These are phyloP conservation scores for Lontra canadensis DNA, from an alignment of 2,113 vertebrate species.

Conservation along the genomic window DNA sequence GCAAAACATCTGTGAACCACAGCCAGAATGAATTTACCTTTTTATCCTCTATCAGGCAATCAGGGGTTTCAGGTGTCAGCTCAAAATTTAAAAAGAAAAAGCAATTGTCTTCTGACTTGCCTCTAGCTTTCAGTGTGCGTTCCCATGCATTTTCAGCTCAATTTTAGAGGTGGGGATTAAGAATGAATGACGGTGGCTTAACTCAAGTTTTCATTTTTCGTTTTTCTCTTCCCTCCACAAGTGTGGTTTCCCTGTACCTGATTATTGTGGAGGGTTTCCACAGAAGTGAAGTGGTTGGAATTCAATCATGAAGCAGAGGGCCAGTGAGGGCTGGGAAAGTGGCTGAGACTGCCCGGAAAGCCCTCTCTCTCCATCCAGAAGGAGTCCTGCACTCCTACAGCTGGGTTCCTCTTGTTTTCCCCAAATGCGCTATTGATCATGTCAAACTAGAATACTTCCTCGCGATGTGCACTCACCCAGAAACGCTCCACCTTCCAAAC, in stretches of 20 bases:
- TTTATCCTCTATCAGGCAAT: background rate
- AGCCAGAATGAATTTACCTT: background rate
- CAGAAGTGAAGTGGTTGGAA: background rate
- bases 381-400: background rate
- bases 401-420: background rate
- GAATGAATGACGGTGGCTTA: slow-evolving; percentile 11
- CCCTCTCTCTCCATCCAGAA: background rate
- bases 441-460: background rate
- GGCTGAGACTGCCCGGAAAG: background rate
- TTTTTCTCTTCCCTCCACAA: background rate
- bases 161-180: slow-evolving; percentile 13
- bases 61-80: slow-evolving; percentile 6
- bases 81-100: background rate
- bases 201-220: slow-evolving; percentile 28
- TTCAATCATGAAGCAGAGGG: background rate
- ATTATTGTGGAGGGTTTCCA: slow-evolving; percentile 27
- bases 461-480: background rate
- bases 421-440: slow-evolving; percentile 30
- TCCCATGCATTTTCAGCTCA: background rate
- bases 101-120: background rate
- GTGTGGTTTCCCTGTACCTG: background rate
- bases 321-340: no score
- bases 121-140: background rate
- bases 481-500: background rate
- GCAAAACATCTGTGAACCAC: background rate